Evolutionary conservation across 2,797 vertebrate species (phyloP), one percentile per base, ranked within the genome.

Genomic region (Cetoscarus ocellatus): DNA sequence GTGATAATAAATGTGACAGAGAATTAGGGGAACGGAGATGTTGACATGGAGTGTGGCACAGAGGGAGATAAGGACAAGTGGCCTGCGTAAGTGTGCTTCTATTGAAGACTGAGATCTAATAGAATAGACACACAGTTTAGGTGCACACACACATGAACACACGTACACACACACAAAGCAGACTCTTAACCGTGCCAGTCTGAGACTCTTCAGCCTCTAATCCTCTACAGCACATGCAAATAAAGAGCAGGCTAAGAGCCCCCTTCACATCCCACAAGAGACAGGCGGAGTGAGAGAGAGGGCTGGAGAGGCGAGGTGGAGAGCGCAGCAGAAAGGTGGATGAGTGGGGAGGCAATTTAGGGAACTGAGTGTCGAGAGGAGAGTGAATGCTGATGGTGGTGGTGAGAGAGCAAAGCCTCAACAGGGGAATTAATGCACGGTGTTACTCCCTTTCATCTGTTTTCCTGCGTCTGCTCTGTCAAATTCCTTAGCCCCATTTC

Each of bases 301-400:
- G 78, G 78, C 72, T 77, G 70, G 73, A 87, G 80, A 83, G 79
- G 74, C 42, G 77, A 77, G 81, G 80, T 86, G 85, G 85, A 89
- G 89, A 86, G 89, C 83, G 50, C 76, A 48, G 84, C 79, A 83
- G 82, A 90, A 86, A 88, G 90, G 87, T 87, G 86, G 83, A 89
- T 84, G 90, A 91, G 90, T 88, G 88, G 70, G 73, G 88, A 90
- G 87, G 89, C 90, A 92, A 93, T 91, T 91, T 91, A 87, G 89
- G 81, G 78, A 92, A 88, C 80, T 56, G 85, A 82, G 86, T 85
- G 88, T 85, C 42, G 77, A 88, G 90, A 85, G 86, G 79, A 80
- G 79, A 73, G 84, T 60, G 80, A 86, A 85, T 81, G 80, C 68
- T 85, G 81, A 88, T 83, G 88, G 74, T 73, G 75, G 80, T 56